Conservation (phyloP, 2,888 invertebrate genomes). For the Hoplodrina ambigua region DNA sequence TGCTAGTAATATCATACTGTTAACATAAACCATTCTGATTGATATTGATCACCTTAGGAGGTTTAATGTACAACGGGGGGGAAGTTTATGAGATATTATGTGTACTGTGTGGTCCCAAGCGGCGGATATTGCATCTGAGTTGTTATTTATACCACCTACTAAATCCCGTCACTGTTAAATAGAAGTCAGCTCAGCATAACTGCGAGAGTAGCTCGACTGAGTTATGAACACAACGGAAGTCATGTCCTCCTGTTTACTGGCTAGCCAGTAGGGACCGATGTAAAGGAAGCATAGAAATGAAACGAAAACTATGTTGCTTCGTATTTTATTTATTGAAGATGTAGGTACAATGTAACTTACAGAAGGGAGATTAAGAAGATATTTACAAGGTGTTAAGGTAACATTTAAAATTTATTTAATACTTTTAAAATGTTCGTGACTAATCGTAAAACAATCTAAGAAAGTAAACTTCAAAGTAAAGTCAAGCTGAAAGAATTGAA, state of each 20-base stretch:
- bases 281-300: constrained; percentile 30
- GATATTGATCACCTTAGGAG: constrained; percentile 45
- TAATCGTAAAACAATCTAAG: constrained; percentile 51
- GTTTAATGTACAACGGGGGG: constrained; percentile 13
- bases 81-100: constrained; percentile 45
- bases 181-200: constrained; percentile 16
- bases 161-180: constrained; percentile 10
- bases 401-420: constrained; percentile 82
- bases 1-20: constrained; percentile 4
- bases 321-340: constrained; percentile 87
- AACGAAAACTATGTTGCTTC: constrained; percentile 65
- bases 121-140: constrained; percentile 33
- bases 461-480: constrained; percentile 35
- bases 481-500: constrained; percentile 45
- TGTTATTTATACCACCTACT: constrained; percentile 32
- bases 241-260: constrained; percentile 15
- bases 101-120: constrained; percentile 28
- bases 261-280: constrained; percentile 11
- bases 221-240: constrained; percentile 17
- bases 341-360: constrained; percentile 87
- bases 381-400: constrained; percentile 86
- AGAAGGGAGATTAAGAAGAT: constrained; percentile 86
- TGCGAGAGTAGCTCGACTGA: constrained; percentile 11
- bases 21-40: constrained; percentile 39
- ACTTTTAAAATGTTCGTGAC: constrained; percentile 73